Evolutionary conservation across 1,140 invertebrate genomes (phyloP).

Genomic region (Bombus pyrosoma): DNA sequence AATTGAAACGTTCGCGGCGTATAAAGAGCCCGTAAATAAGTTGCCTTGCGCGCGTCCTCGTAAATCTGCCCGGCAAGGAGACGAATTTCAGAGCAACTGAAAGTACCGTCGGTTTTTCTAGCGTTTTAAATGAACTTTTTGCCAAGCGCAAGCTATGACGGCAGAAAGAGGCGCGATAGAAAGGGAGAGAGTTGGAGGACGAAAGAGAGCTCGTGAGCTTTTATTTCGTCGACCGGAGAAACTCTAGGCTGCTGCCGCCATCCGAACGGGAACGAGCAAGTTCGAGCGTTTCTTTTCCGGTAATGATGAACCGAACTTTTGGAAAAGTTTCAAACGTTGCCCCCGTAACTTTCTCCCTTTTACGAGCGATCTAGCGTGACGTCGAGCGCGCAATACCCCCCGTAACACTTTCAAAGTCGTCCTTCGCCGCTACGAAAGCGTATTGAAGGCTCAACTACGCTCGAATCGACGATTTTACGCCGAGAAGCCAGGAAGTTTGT

Average conservation of each 20-base stretch:
- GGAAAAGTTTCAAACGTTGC: constrained; percentile 61
- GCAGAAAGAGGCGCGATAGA: not conserved
- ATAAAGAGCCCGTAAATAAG: constrained; percentile 50
- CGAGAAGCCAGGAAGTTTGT: not conserved
- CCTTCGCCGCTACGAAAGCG: constrained; percentile 55
- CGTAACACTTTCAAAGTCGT: constrained; percentile 67
- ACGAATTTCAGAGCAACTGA: constrained; percentile 47
- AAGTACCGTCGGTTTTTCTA: constrained; percentile 44
- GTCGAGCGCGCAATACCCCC: constrained; percentile 17
- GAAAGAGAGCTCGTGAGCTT: constrained; percentile 13
- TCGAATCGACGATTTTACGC: constrained; percentile 47
- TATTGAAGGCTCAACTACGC: constrained; percentile 64
- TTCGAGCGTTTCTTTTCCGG: constrained; percentile 58
- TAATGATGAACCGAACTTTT: constrained; percentile 66
- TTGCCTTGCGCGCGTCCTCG: constrained; percentile 31
- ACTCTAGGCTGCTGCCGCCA: not conserved
- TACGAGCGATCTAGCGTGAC: constrained; percentile 46
- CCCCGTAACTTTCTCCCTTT: constrained; percentile 54
- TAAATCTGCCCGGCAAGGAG: constrained; percentile 28
- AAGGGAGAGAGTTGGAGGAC: not conserved
- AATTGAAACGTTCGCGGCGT: constrained; percentile 46
- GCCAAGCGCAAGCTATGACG: too few species aligned
- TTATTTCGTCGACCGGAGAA: constrained; percentile 47
- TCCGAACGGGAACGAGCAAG: constrained; percentile 40
- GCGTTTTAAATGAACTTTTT: constrained; percentile 48